These are phyloP conservation scores for Antheraea assamensis DNA, from an alignment of 2,888 invertebrate genomes.

Conservation along the genomic window DNA sequence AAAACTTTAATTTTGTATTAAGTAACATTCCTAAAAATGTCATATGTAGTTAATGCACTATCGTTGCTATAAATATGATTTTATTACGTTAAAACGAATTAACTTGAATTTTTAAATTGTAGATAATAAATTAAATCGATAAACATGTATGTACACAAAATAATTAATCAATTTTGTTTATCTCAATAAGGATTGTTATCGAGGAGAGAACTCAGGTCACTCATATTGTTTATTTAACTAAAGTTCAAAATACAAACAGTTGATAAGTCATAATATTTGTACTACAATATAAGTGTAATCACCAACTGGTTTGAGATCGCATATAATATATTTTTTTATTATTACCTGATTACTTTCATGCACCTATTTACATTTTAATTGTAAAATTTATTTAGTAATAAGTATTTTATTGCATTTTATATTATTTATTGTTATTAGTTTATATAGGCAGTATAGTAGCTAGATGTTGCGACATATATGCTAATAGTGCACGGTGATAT, in stretches of 20 bases:
- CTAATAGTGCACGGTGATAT: background rate
- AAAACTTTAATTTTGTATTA: background rate
- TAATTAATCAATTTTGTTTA: constrained; percentile 3
- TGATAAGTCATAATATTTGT: background rate
- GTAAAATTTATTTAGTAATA: background rate
- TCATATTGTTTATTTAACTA: constrained; percentile 6
- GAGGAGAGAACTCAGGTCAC: background rate
- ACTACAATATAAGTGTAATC: background rate
- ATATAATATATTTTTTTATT: background rate
- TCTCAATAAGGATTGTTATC: background rate
- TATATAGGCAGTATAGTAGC: background rate
- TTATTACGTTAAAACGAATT: background rate
- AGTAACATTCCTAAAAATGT: background rate
- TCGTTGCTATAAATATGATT: background rate
- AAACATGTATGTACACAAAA: background rate
- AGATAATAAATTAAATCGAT: background rate
- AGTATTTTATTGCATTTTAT: background rate
- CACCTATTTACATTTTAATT: background rate
- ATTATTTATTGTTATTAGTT: background rate
- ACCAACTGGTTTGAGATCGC: background rate
- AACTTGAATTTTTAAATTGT: background rate
- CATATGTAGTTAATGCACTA: background rate
- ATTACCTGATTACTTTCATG: background rate
- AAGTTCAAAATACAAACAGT: background rate
- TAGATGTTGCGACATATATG: background rate